A percentile compares a stretch with the other conserved stretches of the same genome.
Evolutionary conservation across 2,113 vertebrate genomes (phyloP).

Genomic region (Antigone vipio): DNA sequence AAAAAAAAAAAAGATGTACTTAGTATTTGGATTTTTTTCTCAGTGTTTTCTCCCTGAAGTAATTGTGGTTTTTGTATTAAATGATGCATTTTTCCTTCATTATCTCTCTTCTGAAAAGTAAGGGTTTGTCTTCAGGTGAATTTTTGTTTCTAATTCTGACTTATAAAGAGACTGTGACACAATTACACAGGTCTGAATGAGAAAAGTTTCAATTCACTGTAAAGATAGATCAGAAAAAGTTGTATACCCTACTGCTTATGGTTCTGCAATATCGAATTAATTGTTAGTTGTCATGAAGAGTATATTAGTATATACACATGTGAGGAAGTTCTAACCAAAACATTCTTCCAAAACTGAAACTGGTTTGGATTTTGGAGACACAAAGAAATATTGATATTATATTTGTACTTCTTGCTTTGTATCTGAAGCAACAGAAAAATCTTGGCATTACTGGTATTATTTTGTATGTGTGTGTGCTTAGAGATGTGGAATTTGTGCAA

Average conservation of each 20-base stretch:
- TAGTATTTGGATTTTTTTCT: neutral
- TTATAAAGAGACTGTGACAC: neutral
- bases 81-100: neutral
- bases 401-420: neutral
- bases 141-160: neutral
- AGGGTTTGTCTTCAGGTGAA: neutral
- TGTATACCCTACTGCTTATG: neutral
- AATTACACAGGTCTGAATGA: neutral
- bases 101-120: neutral
- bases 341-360: neutral
- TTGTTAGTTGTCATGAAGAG: neutral
- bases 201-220: neutral
- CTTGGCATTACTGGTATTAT: neutral
- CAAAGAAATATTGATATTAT: neutral
- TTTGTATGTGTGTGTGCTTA: neutral
- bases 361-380: neutral
- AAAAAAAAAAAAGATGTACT: accelerated
- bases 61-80: neutral
- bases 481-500: neutral
- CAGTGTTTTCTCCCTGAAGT: neutral
- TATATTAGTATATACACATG: neutral
- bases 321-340: neutral
- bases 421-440: neutral
- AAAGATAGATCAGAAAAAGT: neutral
- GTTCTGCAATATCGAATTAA: neutral